phyloP scores from a whole-genome alignment of 2,888 invertebrate genomes.

The Baronia brevicornis region DNA sequence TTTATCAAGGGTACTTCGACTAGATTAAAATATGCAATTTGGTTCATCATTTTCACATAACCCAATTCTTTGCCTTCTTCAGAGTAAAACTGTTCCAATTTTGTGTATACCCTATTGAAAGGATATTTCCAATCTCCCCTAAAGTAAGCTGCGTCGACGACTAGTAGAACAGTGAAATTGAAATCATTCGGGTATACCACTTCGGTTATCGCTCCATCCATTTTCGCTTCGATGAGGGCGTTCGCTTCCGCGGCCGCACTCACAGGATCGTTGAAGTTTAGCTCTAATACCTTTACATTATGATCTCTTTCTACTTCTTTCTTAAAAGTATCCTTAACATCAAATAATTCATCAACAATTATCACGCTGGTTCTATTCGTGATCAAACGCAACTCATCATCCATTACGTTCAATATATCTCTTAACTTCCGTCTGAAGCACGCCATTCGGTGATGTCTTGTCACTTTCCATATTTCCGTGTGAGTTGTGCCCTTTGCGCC shows the following conservation, averaged over 20 bases:
- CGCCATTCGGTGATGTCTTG: conserved; percentile 32
- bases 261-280: conserved; percentile 33
- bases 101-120: conserved; percentile 35
- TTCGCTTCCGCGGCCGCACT: conserved; percentile 34
- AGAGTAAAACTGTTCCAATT: conserved; percentile 31
- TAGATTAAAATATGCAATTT: conserved; percentile 37
- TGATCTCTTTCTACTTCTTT: conserved; percentile 30
- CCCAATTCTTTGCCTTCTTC: conserved; percentile 23
- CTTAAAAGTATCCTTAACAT: conserved; percentile 34
- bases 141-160: conserved; percentile 43
- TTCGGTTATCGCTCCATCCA: conserved; percentile 28
- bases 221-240: conserved; percentile 26
- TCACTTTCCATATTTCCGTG: conserved; percentile 40
- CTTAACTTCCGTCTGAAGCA: conserved; percentile 41
- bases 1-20: conserved; percentile 32
- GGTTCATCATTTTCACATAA: conserved; percentile 49
- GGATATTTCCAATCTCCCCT: conserved; percentile 40
- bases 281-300: conserved; percentile 31
- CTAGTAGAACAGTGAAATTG: conserved; percentile 31
- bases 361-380: conserved; percentile 36
- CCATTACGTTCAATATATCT: conserved; percentile 31
- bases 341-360: conserved; percentile 35
- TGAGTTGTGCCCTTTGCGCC: conserved; percentile 39
- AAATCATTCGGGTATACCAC: conserved; percentile 41
- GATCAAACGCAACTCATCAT: conserved; percentile 27